Evolutionary conservation across 1,140 invertebrate species (phyloP).

Genomic region (Melanaphis sacchari): DNA sequence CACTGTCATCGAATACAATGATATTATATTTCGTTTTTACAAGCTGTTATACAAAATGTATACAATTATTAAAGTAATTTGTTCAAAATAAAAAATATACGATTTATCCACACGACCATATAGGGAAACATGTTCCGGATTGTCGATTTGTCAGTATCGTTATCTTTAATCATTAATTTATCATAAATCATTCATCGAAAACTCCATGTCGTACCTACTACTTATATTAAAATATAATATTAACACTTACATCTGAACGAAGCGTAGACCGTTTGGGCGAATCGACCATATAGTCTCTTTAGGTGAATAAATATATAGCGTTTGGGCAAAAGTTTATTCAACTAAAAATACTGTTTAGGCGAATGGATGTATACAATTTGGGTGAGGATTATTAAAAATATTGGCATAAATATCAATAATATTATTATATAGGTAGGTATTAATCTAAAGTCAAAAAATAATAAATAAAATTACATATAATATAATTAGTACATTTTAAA

Average conservation of each 20-base stretch:
- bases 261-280: no score
- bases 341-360: no score
- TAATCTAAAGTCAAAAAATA: no score
- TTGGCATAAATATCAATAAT: no score
- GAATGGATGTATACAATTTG: no score
- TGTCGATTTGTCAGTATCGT: not conserved
- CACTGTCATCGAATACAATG: not conserved
- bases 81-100: not conserved
- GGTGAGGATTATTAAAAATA: no score
- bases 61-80: not conserved
- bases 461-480: no score
- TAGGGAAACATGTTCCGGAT: not conserved
- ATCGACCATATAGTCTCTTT: no score
- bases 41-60: not conserved
- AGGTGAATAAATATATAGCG: no score
- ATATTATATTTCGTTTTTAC: not conserved
- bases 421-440: no score
- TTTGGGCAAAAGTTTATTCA: no score
- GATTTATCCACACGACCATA: not conserved
- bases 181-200: not conserved
- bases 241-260: not conserved
- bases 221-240: not conserved
- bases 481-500: no score
- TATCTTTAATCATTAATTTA: not conserved
- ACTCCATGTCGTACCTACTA: not conserved